Evolutionary conservation across 2,113 vertebrate species (phyloP).

Genomic region (Mobula hypostoma): DNA sequence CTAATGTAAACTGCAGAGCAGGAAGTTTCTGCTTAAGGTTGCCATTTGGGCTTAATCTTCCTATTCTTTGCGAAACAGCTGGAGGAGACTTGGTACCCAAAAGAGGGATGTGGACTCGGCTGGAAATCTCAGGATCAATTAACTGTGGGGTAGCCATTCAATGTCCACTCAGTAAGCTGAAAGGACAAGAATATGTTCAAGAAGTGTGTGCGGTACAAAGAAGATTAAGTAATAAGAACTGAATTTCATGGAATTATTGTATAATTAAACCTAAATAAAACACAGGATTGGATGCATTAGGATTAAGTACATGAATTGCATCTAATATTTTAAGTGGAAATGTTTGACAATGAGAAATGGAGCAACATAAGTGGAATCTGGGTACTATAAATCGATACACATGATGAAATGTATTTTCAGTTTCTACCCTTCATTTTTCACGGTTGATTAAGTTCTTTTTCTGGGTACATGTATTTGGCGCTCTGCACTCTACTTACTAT

Average conservation of each 20-base stretch:
- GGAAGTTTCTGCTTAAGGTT: conserved; percentile 33
- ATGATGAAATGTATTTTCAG: neutral
- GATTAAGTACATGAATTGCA: neutral
- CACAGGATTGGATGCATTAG: neutral
- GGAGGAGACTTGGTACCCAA: conserved; percentile 20
- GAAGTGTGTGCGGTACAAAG: neutral
- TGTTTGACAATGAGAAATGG: neutral
- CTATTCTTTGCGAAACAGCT: conserved; percentile 9
- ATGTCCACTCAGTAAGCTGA: conserved; percentile 4
- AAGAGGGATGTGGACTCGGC: conserved; percentile 21
- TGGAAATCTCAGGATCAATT: conserved; percentile 29
- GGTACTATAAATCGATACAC: neutral
- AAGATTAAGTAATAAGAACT: conserved; percentile 6
- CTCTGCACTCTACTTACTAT: neutral
- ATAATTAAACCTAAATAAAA: neutral
- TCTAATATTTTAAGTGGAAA: neutral
- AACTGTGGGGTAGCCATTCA: conserved; percentile 16
- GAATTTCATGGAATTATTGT: neutral
- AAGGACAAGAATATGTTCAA: neutral
- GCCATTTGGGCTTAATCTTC: conserved; percentile 34
- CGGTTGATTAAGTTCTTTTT: neutral
- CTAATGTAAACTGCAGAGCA: conserved; percentile 22
- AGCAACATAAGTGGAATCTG: neutral
- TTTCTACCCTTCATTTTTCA: neutral
- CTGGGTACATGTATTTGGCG: neutral